These are phyloP conservation scores for Odontophorus gujanensis DNA, from an alignment of 2,113 vertebrate species.

Conservation along the genomic window DNA sequence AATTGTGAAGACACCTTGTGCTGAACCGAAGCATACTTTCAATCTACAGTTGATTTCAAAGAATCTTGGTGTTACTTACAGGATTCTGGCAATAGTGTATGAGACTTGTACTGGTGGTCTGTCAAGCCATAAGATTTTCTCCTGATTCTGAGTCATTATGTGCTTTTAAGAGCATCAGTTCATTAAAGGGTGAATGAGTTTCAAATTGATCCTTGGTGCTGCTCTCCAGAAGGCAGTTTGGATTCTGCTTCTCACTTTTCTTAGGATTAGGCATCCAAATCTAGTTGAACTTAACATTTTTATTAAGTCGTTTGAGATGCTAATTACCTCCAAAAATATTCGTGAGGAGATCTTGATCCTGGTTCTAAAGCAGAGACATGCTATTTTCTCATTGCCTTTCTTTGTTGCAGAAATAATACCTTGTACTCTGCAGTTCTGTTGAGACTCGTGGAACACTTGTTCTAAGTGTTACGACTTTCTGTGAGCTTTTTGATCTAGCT, in stretches of 20 bases:
- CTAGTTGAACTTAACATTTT: not conserved
- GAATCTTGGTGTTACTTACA: not conserved
- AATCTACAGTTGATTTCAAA: not conserved
- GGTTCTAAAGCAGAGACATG: fast-evolving
- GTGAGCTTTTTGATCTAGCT: not conserved
- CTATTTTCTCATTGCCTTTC: not conserved
- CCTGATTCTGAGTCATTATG: not conserved
- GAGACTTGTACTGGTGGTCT: not conserved
- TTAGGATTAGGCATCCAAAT: not conserved
- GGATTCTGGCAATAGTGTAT: not conserved
- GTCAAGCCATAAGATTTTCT: not conserved
- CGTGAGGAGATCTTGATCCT: not conserved
- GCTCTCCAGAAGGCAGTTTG: not conserved
- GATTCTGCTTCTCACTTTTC: not conserved
- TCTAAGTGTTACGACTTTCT: not conserved
- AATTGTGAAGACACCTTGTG: not conserved
- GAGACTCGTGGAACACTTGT: not conserved
- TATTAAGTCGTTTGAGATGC: not conserved
- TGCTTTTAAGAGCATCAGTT: not conserved
- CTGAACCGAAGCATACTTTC: not conserved
- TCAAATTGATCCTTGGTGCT: not conserved
- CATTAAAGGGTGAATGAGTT: not conserved
- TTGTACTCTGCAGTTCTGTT: not conserved
- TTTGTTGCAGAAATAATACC: not conserved
- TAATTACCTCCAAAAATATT: not conserved